Evolutionary conservation across 2,113 vertebrate species (phyloP), one percentile per base, ranked within the genome.

Genomic region (Hemiprocne comata): DNA sequence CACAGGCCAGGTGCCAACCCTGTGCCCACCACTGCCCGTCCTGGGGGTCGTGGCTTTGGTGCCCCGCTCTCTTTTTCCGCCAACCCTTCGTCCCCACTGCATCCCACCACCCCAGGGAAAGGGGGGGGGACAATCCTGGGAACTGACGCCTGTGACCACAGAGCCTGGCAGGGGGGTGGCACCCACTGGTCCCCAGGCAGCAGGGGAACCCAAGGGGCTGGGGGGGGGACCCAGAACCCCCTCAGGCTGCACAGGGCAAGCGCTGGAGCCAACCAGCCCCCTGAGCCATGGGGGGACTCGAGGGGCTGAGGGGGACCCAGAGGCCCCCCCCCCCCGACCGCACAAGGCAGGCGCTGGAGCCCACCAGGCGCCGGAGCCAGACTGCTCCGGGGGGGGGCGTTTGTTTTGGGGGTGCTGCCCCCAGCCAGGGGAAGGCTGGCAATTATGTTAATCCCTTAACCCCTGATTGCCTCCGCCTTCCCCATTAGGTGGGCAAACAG

Each of bases 361-460:
- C 38, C 28, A 21, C 2, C 48, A 26, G 85, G 71, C 53, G 75
- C 89, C 33, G 44, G 94, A 90, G 93, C 85, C 96, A 95, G 94
- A 94, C 87, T 53, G 78, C 54, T 4, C 34, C 26, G 12, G 24
- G 89, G 93, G 93, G 81, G 23, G 31, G 9, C 24, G 90, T 97
- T 97, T 95, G 36, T 93, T 20, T 61, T 70, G 85, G 89, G 93
- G 74, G 82, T n/a, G 90, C 2, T 61, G 79, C 78, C 14, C 81
- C 48, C 82, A 23, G 72, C 93, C 93, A 95, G 97, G 98, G 95
- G 57, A 84, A 96, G 93, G 92, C 93, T 55, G 89, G 97, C 98
- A 97, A 98, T 98, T 98, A 98, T 97, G 98, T 76, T 98, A 99
- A 99, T 98, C 98, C 97, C 97, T 98, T 98, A 98, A 99, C 97